Conservation (phyloP, 92 coral and sea anemone genomes). For the Bergia puertoricense region DNA sequence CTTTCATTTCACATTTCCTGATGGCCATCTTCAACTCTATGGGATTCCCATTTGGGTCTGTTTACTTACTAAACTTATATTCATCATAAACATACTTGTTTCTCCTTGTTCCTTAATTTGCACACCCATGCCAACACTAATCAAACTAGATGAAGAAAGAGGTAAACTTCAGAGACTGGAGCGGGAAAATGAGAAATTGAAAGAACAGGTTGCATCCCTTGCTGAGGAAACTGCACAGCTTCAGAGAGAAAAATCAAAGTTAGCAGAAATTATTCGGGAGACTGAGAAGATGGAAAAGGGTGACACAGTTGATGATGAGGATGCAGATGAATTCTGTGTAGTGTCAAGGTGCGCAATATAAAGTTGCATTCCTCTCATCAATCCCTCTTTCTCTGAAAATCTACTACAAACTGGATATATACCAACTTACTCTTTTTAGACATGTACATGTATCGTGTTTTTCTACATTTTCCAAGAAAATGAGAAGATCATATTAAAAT, state of each 20-base stretch:
- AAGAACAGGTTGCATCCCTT: conserved; percentile 73
- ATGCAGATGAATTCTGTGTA: conserved; percentile 70
- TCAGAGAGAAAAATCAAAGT: conserved; percentile 72
- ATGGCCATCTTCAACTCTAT: too few relatives aligned
- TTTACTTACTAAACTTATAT: background rate
- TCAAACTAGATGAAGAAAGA: conserved; percentile 87
- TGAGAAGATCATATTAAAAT: too few relatives aligned
- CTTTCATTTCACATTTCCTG: too few relatives aligned
- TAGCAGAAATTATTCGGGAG: conserved; percentile 52
- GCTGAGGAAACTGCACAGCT: conserved; percentile 85
- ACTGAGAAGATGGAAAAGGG: conserved; percentile 41
- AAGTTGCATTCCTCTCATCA: background rate
- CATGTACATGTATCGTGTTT: too few relatives aligned
- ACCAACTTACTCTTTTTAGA: too few relatives aligned
- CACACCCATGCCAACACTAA: conserved; percentile 85
- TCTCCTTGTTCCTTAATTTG: conserved; percentile 57
- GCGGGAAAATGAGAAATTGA: conserved; percentile 73
- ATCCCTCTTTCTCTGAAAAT: too few relatives aligned
- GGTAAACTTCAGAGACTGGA: conserved; percentile 78
- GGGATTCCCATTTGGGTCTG: too few relatives aligned
- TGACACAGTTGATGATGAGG: conserved; percentile 73
- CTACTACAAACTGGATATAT: too few relatives aligned
- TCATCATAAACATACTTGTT: background rate
- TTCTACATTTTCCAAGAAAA: too few relatives aligned
- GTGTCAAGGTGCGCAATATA: conserved; percentile 57